A percentile compares a stretch with the other conserved stretches of the same genome.
Evolutionary conservation across 2,888 invertebrate genomes (phyloP).

Genomic region (Apodemia hepburni): DNA sequence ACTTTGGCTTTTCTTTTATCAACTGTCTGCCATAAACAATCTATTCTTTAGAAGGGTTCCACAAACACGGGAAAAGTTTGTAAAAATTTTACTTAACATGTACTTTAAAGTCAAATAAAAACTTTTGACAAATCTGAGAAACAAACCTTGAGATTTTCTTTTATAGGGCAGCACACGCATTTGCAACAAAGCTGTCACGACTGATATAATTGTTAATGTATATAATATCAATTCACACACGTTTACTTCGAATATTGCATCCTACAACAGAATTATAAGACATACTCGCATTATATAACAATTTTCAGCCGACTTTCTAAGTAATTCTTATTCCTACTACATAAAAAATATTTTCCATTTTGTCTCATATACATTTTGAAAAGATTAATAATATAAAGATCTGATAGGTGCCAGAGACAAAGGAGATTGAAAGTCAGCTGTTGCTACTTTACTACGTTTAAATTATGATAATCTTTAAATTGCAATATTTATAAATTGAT

Average conservation of each 20-base stretch:
- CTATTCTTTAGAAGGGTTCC: too few species aligned
- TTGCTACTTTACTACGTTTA: not conserved
- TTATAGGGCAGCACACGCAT: slow-evolving; percentile 85
- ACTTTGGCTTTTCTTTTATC: too few species aligned
- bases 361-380: too few species aligned
- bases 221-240: slow-evolving; percentile 88
- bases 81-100: too few species aligned
- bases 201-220: slow-evolving; percentile 82
- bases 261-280: slow-evolving; percentile 39
- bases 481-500: not conserved
- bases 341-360: too few species aligned
- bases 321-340: too few species aligned
- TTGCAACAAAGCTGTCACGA: slow-evolving; percentile 83
- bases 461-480: not conserved
- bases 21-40: too few species aligned
- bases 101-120: not conserved
- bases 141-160: slow-evolving; percentile 72
- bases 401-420: not conserved
- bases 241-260: slow-evolving; percentile 87
- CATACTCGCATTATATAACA: not conserved
- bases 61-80: too few species aligned
- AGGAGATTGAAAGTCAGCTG: slow-evolving; percentile 19
- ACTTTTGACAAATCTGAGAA: slow-evolving; percentile 19
- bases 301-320: too few species aligned
- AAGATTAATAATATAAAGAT: too few species aligned